Percentiles rank a stretch among this genome's conserved stretches.
phyloP scores from a whole-genome alignment of 2,888 invertebrate genomes.

The Drosophila gaucha region DNA sequence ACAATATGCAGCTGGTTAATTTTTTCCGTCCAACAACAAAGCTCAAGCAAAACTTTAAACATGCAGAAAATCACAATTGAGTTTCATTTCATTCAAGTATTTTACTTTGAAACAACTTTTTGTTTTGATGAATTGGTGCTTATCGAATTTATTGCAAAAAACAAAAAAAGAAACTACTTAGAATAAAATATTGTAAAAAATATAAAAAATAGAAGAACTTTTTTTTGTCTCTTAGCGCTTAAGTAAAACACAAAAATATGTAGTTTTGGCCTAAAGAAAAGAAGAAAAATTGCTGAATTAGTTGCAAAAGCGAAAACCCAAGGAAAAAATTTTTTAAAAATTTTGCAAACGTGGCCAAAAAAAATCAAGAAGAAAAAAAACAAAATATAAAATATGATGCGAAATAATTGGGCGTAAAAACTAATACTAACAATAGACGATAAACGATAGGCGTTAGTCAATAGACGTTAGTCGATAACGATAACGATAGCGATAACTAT shows the following conservation, averaged over 20 bases:
- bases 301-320: slow-evolving; percentile 52
- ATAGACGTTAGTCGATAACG: slow-evolving; percentile 35
- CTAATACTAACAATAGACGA: slow-evolving; percentile 29
- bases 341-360: slow-evolving; percentile 58
- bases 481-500: slow-evolving; percentile 38
- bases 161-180: slow-evolving; percentile 22
- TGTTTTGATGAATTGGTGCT: slow-evolving; percentile 77
- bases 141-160: slow-evolving; percentile 80
- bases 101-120: slow-evolving; percentile 12
- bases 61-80: slow-evolving; percentile 10
- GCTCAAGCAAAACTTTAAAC: slow-evolving; percentile 23
- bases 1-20: slow-evolving; percentile 48
- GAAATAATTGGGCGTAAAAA: slow-evolving; percentile 22
- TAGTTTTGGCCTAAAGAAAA: slow-evolving; percentile 51
- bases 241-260: slow-evolving; percentile 40
- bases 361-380: slow-evolving; percentile 3
- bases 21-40: slow-evolving; percentile 67
- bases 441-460: slow-evolving; percentile 33
- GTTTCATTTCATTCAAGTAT: slow-evolving; percentile 23
- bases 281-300: slow-evolving; percentile 78
- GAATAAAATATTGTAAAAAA: slow-evolving; percentile 35
- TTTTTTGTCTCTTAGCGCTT: slow-evolving; percentile 42
- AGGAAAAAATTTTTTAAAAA: slow-evolving; percentile 47
- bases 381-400: slow-evolving; percentile 12
- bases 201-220: slow-evolving; percentile 19